Evolutionary conservation across 2,113 vertebrate genomes (phyloP).

Genomic region (Amia ocellicauda): DNA sequence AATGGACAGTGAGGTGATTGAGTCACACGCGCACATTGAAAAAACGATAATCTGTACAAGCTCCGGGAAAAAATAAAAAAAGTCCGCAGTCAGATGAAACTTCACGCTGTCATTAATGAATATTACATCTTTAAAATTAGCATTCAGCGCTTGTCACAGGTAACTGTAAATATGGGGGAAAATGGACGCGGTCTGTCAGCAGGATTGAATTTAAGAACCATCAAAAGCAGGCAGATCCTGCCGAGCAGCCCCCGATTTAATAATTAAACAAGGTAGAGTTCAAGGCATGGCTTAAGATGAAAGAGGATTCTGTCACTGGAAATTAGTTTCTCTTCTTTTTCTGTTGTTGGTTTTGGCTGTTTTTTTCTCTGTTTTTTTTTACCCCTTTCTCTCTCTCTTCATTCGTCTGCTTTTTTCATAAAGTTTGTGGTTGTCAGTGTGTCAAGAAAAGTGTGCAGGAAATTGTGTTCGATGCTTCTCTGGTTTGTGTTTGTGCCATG

Average conservation of each 20-base stretch:
- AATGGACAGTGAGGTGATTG: too few relatives aligned
- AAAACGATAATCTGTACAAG: background rate
- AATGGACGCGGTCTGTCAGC: slow-evolving; percentile 81
- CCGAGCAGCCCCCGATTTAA: slow-evolving; percentile 72
- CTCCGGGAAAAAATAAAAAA: background rate
- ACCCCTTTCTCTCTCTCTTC: too few relatives aligned
- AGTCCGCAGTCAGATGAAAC: slow-evolving; percentile 40
- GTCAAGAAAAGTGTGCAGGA: slow-evolving; percentile 26
- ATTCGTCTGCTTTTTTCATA: slow-evolving; percentile 36
- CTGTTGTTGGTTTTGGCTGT: slow-evolving; percentile 57
- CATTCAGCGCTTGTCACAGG: slow-evolving; percentile 62
- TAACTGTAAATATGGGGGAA: slow-evolving; percentile 65
- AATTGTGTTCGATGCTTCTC: slow-evolving; percentile 2
- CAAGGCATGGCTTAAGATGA: slow-evolving; percentile 75
- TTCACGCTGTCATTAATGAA: slow-evolving; percentile 60
- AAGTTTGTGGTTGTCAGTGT: slow-evolving; percentile 48
- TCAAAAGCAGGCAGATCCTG: slow-evolving; percentile 74
- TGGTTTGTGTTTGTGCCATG: slow-evolving; percentile 29
- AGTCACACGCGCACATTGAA: background rate
- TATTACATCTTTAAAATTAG: slow-evolving; percentile 63
- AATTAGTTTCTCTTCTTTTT: slow-evolving; percentile 67
- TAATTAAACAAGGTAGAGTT: slow-evolving; percentile 84
- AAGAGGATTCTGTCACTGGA: slow-evolving; percentile 75
- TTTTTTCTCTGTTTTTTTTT: slow-evolving; percentile 37
- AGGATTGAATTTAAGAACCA: slow-evolving; percentile 75